Evolutionary conservation across 2,888 invertebrate genomes (phyloP).

Genomic region (Ceramica pisi): DNA sequence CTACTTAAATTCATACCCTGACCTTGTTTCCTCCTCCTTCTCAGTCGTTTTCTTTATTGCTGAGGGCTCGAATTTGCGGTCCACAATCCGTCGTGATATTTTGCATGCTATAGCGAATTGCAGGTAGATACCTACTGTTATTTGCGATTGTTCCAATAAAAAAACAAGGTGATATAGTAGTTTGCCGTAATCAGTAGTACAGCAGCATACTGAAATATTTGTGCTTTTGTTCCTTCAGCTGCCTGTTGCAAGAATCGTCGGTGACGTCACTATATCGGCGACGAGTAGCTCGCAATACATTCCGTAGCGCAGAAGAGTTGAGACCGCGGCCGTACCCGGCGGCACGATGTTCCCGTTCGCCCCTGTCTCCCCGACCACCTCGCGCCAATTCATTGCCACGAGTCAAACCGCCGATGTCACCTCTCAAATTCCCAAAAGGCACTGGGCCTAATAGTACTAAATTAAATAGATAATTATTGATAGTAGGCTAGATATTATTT

Average conservation of each 20-base stretch:
- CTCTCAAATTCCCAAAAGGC: slow-evolving; percentile 77
- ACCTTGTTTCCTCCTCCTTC: slow-evolving; percentile 38
- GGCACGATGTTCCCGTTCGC: slow-evolving; percentile 68
- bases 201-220: slow-evolving; percentile 3
- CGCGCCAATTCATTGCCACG: slow-evolving; percentile 82
- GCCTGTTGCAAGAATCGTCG: slow-evolving; percentile 84
- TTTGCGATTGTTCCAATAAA: slow-evolving; percentile 23
- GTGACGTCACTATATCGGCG: slow-evolving; percentile 80
- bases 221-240: slow-evolving; percentile 72
- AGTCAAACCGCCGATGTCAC: slow-evolving; percentile 73
- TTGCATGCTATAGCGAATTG: slow-evolving; percentile 12
- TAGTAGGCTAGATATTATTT: slow-evolving; percentile 26
- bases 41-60: slow-evolving; percentile 39
- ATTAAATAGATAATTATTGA: slow-evolving; percentile 48
- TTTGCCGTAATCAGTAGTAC: neutral
- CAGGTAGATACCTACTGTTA: slow-evolving; percentile 21
- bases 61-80: slow-evolving; percentile 9
- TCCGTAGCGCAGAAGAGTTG: slow-evolving; percentile 85
- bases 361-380: slow-evolving; percentile 71
- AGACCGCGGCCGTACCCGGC: slow-evolving; percentile 80
- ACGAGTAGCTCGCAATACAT: slow-evolving; percentile 79
- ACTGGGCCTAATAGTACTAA: slow-evolving; percentile 54
- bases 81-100: slow-evolving; percentile 6
- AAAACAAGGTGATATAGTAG: neutral
- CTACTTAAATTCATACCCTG: slow-evolving; percentile 6